Evolutionary conservation across 2,888 invertebrate species (phyloP).

Genomic region (Agrotis segetum): DNA sequence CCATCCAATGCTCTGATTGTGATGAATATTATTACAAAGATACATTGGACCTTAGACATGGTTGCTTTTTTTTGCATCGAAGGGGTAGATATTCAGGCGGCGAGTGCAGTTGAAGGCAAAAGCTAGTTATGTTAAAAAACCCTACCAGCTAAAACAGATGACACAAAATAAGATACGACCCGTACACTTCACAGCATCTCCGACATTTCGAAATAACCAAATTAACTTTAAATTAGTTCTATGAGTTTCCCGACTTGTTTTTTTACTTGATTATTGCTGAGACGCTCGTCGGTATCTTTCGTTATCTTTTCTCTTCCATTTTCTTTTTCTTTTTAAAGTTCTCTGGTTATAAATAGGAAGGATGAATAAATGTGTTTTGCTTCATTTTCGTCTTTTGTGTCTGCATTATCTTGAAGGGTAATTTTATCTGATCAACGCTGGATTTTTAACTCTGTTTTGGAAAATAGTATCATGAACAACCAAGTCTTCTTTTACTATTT

Average conservation of each 20-base stretch:
- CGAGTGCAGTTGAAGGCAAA: no score
- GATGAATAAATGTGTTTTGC: conserved; percentile 52
- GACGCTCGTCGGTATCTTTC: conserved; percentile 63
- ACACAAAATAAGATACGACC: conserved; percentile 35
- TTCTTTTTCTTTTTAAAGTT: conserved; percentile 47
- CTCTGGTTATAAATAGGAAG: conserved; percentile 30
- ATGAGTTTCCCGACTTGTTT: conserved; percentile 65
- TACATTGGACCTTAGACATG: no score
- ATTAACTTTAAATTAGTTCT: conserved; percentile 79
- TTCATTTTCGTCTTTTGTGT: conserved; percentile 39
- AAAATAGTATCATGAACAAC: background rate
- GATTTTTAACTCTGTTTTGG: background rate
- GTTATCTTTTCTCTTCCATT: conserved; percentile 53
- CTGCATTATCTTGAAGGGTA: conserved; percentile 12
- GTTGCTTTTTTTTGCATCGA: no score
- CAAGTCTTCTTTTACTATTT: no score
- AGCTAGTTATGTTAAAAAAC: background rate
- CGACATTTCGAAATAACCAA: conserved; percentile 72
- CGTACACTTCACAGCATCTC: conserved; percentile 59
- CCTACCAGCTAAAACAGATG: conserved; percentile 22
- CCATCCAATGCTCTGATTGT: no score
- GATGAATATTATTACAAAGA: no score
- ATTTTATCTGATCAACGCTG: conserved; percentile 18
- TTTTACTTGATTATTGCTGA: conserved; percentile 73
- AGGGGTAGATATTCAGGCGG: no score